These are phyloP conservation scores for Prostheceraeus crozeri DNA, from an alignment of 2,888 invertebrate genomes.

Conservation along the genomic window DNA sequence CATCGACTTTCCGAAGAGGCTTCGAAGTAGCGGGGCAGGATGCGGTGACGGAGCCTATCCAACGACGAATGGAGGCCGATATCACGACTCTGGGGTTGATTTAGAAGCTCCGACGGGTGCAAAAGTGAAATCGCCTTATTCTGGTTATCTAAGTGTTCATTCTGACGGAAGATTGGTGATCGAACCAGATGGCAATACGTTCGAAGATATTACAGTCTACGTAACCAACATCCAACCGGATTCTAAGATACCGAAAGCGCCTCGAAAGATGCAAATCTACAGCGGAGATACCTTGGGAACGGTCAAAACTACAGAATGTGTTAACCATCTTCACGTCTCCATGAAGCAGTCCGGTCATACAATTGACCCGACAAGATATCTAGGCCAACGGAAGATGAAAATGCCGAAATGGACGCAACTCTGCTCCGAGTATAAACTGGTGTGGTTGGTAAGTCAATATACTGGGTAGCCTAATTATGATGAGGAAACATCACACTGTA, in stretches of 20 bases:
- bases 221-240: no score
- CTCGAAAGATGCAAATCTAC: no score
- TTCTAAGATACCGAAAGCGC: no score
- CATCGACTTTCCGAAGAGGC: slow-evolving; percentile 42
- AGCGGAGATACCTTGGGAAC: slow-evolving; percentile 44
- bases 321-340: slow-evolving; percentile 45
- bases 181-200: slow-evolving; percentile 32
- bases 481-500: no score
- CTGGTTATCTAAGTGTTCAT: no score
- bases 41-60: slow-evolving; percentile 15
- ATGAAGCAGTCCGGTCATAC: slow-evolving; percentile 39
- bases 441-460: slow-evolving; percentile 41
- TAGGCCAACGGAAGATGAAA: slow-evolving; percentile 39
- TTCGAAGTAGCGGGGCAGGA: slow-evolving; percentile 28
- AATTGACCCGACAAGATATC: slow-evolving; percentile 42
- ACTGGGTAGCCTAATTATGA: no score
- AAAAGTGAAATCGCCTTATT: no score
- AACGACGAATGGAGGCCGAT: background rate
- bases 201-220: slow-evolving; percentile 39
- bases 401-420: slow-evolving; percentile 43
- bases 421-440: slow-evolving; percentile 44
- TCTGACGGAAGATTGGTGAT: slow-evolving; percentile 42
- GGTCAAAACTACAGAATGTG: slow-evolving; percentile 36
- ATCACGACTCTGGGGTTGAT: slow-evolving; percentile 38
- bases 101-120: slow-evolving; percentile 39